Evolutionary conservation across 2,113 vertebrate species (phyloP), one percentile per base, ranked within the genome.

Genomic region (Channa argus): DNA sequence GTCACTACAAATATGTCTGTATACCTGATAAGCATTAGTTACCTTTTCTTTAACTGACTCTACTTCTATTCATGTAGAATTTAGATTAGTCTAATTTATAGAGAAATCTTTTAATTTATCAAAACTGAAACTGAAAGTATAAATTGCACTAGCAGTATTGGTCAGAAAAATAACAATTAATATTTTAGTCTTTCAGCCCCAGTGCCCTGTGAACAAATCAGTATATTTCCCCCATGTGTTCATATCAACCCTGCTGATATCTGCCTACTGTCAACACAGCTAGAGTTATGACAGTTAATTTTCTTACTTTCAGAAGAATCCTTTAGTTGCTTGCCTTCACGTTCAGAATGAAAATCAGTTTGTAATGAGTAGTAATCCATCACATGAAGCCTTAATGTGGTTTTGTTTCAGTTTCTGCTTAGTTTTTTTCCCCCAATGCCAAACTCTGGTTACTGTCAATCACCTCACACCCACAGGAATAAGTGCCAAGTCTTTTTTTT

Each of bases 371-470:
- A 60, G 70, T 62, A 64, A 71, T 45, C n/a, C 52, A 43, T 74
- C 50, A 43, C 59, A 51, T 4, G 1, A 6, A 58, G 66, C 50
- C 39, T 70, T 63, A 37, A 65, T 77, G 79, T 74, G 76, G 53
- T 55, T 82, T 71, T 74, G 52, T 74, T 54, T 77, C 41, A 38
- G 33, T 76, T 82, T 76, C 63, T 52, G 59, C 14, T 2, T 1
- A 55, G 36, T 53, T 50, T 47, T 45, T 59, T 13, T 37, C 64
- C 56, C 34, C 60, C 41, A 47, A 47, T 6, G 4, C 61, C 13
- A 5, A 6, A 7, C 49, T 82, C 56, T 64, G 37, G 56, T 86
- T 71, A 65, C 79, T 77, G 77, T 85, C 74, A 85, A 38, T 73
- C 63, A 83, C 54, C 54, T 52, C 56, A 60, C 39, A 47, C 36